A percentile compares a stretch with the other conserved stretches of the same genome.
phyloP scores from a whole-genome alignment of 2,888 invertebrate genomes.

The Frankliniella fusca region DNA sequence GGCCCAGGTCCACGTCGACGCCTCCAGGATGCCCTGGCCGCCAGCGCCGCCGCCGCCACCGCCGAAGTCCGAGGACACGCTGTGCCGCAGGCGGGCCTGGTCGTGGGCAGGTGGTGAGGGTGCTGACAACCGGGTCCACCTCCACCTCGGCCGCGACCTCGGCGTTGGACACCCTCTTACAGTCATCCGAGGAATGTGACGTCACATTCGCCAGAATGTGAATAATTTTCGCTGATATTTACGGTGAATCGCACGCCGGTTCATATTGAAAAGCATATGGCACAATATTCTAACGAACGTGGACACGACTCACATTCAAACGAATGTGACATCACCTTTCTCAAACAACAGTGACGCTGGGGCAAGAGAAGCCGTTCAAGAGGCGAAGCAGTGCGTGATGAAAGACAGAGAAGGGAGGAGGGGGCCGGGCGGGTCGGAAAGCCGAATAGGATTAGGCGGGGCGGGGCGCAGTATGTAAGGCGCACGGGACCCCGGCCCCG shows the following conservation, averaged over 20 bases:
- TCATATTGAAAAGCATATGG: too few relatives aligned
- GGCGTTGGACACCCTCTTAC: too few relatives aligned
- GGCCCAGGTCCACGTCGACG: background rate
- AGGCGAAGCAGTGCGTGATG: background rate
- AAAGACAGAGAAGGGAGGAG: background rate
- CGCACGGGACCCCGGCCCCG: background rate
- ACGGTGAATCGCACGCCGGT: too few relatives aligned
- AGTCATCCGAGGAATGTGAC: too few relatives aligned
- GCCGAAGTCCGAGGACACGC: background rate
- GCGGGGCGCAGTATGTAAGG: background rate
- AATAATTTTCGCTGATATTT: too few relatives aligned
- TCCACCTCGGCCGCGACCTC: too few relatives aligned
- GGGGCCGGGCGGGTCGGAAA: background rate
- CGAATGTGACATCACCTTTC: too few relatives aligned
- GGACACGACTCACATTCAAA: too few relatives aligned
- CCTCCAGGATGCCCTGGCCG: background rate
- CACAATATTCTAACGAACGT: too few relatives aligned
- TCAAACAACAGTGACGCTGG: too few relatives aligned
- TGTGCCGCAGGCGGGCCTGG: slow-evolving; percentile 10
- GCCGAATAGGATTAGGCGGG: background rate
- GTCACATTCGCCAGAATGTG: too few relatives aligned
- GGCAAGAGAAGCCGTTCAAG: background rate
- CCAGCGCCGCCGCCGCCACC: background rate
- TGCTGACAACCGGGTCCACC: background rate
- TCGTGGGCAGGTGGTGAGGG: background rate